A percentile compares a stretch with the other conserved stretches of the same genome.
Conservation (phyloP, 2,888 invertebrate genomes). For the Cheilosia urbana region DNA sequence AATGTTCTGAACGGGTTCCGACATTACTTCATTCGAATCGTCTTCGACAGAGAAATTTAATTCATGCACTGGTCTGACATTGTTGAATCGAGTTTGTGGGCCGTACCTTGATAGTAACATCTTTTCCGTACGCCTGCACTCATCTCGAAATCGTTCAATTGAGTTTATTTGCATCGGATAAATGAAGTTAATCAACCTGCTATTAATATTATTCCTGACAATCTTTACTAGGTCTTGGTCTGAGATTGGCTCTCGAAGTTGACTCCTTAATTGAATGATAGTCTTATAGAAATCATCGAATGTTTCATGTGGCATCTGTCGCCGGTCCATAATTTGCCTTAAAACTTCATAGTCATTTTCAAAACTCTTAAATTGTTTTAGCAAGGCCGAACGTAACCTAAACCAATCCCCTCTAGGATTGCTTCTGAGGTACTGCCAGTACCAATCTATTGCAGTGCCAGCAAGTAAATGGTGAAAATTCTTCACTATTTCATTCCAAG, state of each 20-base stretch:
- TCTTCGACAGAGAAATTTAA: too few species aligned
- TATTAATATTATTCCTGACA: not conserved
- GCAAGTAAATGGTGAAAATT: slow-evolving; percentile 38
- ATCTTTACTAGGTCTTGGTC: too few species aligned
- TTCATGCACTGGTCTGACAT: not conserved
- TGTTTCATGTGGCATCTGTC: slow-evolving; percentile 17
- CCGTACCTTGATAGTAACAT: not conserved
- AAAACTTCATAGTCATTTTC: slow-evolving; percentile 42
- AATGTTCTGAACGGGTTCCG: too few species aligned
- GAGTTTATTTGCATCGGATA: slow-evolving; percentile 2
- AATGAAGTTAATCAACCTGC: not conserved
- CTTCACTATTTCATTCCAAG: slow-evolving; percentile 11
- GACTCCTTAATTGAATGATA: too few species aligned
- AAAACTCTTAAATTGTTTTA: too few species aligned
- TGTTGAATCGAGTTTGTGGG: not conserved
- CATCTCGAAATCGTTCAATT: not conserved
- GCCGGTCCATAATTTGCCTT: slow-evolving; percentile 32
- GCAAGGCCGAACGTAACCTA: too few species aligned
- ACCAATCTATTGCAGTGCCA: slow-evolving; percentile 41
- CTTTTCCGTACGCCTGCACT: slow-evolving; percentile 7
- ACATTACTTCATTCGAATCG: too few species aligned
- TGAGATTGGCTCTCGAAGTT: not conserved
- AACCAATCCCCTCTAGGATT: slow-evolving; percentile 1
- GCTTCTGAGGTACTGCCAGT: slow-evolving; percentile 32
- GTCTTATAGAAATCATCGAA: slow-evolving; percentile 14